Conservation (phyloP, 53 echinoderm and acorn worm species). For the Temnopleurus reevesii region DNA sequence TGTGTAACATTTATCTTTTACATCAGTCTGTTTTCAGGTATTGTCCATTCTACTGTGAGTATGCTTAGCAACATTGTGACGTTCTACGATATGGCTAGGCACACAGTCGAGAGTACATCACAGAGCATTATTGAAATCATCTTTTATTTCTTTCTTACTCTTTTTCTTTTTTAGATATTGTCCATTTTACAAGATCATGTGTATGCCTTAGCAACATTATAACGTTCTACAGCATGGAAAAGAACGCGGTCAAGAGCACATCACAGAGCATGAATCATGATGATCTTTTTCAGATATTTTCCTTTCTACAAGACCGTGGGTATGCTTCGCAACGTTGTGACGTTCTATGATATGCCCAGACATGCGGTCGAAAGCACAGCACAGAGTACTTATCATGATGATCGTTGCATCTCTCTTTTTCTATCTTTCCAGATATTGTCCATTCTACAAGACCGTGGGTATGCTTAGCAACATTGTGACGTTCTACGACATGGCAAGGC, state of each 20-base stretch:
- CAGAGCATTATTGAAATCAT: too few species aligned
- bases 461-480: slow-evolving; percentile 92
- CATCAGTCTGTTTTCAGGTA: slow-evolving; percentile 63
- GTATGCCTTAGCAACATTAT: too few species aligned
- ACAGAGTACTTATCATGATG: too few species aligned
- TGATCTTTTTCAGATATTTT: slow-evolving; percentile 66
- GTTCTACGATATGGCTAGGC: slow-evolving; percentile 87
- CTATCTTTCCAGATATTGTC: slow-evolving; percentile 75
- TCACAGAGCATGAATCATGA: too few species aligned
- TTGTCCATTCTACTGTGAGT: slow-evolving; percentile 91
- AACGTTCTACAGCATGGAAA: too few species aligned
- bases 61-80: slow-evolving; percentile 82
- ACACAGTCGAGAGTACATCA: slow-evolving; percentile 85
- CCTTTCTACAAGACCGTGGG: slow-evolving; percentile 95
- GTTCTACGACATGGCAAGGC: slow-evolving; percentile 94
- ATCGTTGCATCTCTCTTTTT: background rate
- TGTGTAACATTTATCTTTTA: too few species aligned
- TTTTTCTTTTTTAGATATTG: slow-evolving; percentile 67
- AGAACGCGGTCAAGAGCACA: too few species aligned
- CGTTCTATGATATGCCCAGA: slow-evolving; percentile 87
- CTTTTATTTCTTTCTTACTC: background rate
- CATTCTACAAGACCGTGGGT: slow-evolving; percentile 97
- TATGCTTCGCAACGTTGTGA: slow-evolving; percentile 78
- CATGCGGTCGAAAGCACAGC: slow-evolving; percentile 89
- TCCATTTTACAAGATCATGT: slow-evolving; percentile 93